These are phyloP conservation scores for Anadara kagoshimensis DNA, from an alignment of 1,140 invertebrate species.

Conservation along the genomic window DNA sequence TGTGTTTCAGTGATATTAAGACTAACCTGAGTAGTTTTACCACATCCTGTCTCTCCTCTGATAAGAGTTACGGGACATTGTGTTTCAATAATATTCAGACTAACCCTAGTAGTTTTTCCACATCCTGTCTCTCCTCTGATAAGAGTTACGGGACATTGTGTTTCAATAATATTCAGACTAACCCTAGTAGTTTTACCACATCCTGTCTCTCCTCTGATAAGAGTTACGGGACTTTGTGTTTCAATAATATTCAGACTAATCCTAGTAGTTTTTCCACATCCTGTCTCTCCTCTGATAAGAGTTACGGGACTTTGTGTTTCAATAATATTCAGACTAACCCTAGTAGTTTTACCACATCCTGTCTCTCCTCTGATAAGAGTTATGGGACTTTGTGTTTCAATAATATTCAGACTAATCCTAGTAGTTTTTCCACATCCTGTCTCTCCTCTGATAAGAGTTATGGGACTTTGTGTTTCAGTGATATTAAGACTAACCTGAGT, in stretches of 20 bases:
- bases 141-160: conserved; percentile 53
- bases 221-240: too few species aligned
- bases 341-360: conserved; percentile 74
- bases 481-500: conserved; percentile 67
- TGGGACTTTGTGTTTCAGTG: not conserved
- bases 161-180: not conserved
- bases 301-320: conserved; percentile 42
- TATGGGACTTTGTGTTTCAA: conserved; percentile 39
- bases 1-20: not conserved
- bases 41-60: conserved; percentile 74
- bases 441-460: too few species aligned
- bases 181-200: conserved; percentile 75
- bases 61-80: conserved; percentile 60
- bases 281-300: conserved; percentile 72
- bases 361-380: conserved; percentile 72
- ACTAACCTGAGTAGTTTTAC: conserved; percentile 74
- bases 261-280: conserved; percentile 75
- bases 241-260: conserved; percentile 38
- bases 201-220: too few species aligned
- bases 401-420: conserved; percentile 57
- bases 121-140: conserved; percentile 74
- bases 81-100: not conserved
- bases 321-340: conserved; percentile 52
- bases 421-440: conserved; percentile 74
- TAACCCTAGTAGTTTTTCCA: conserved; percentile 74